Percentiles rank a stretch among this genome's conserved stretches.
Evolutionary conservation across 2,113 vertebrate genomes (phyloP).

Genomic region (Actenoides lindsayi): DNA sequence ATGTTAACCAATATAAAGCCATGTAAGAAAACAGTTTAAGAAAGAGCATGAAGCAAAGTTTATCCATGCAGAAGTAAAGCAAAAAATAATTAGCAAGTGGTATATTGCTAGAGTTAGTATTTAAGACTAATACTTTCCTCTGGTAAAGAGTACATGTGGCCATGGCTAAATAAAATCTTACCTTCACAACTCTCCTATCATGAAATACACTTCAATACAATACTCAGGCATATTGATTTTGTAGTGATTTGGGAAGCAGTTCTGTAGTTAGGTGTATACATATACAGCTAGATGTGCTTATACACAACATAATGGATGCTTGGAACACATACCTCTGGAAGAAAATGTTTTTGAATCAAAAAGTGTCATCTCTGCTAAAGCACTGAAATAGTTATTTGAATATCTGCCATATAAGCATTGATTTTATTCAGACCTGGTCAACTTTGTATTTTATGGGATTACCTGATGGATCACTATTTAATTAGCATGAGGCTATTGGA

Average conservation of each 20-base stretch:
- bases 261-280: neutral
- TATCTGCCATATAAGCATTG: neutral
- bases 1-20: neutral
- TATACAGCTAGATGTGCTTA: neutral
- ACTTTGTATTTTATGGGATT: neutral
- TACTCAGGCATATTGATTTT: neutral
- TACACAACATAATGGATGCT: neutral
- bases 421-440: neutral
- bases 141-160: neutral
- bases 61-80: neutral
- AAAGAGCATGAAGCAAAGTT: neutral
- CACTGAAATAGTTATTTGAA: neutral
- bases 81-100: neutral
- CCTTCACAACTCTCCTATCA: neutral
- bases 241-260: neutral
- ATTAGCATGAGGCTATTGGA: neutral
- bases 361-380: neutral
- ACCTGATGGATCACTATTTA: neutral
- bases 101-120: neutral
- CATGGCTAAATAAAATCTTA: neutral
- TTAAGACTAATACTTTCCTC: neutral
- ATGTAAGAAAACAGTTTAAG: neutral
- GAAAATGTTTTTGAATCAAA: neutral
- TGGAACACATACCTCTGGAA: neutral
- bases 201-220: neutral